These are phyloP conservation scores for Hemitrygon akajei DNA, from an alignment of 2,797 vertebrate genomes.

Conservation along the genomic window DNA sequence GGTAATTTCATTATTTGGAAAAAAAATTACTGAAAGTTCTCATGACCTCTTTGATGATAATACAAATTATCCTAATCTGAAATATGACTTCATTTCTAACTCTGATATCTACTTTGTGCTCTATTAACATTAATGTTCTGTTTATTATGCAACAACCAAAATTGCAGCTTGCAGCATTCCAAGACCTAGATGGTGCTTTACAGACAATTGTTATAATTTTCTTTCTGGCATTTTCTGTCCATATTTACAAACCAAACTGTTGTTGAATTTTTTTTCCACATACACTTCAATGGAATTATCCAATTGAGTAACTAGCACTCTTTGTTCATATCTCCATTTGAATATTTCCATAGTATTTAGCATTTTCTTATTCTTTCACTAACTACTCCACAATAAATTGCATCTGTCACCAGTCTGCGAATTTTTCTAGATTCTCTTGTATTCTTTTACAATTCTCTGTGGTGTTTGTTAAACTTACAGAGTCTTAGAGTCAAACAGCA, in stretches of 20 bases:
- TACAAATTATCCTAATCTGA: neutral
- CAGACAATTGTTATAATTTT: neutral
- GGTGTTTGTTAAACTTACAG: too few species aligned
- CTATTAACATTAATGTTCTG: neutral
- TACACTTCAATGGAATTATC: neutral
- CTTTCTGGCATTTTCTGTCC: neutral
- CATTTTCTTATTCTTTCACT: neutral
- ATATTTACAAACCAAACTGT: neutral
- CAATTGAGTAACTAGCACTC: neutral
- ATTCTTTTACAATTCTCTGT: neutral
- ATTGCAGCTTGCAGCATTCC: neutral
- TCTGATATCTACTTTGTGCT: neutral
- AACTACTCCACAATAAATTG: neutral
- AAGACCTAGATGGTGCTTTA: too few species aligned
- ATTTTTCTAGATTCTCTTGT: neutral
- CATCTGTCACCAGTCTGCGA: neutral
- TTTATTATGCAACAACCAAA: neutral
- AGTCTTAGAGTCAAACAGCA: too few species aligned
- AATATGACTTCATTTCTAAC: neutral
- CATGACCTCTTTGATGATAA: neutral
- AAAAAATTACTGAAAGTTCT: neutral
- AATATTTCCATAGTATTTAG: too few species aligned
- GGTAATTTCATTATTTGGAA: neutral
- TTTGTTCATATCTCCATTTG: neutral
- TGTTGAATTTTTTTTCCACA: neutral